phyloP scores from a whole-genome alignment of 2,888 invertebrate genomes.

The Nomada flava region DNA sequence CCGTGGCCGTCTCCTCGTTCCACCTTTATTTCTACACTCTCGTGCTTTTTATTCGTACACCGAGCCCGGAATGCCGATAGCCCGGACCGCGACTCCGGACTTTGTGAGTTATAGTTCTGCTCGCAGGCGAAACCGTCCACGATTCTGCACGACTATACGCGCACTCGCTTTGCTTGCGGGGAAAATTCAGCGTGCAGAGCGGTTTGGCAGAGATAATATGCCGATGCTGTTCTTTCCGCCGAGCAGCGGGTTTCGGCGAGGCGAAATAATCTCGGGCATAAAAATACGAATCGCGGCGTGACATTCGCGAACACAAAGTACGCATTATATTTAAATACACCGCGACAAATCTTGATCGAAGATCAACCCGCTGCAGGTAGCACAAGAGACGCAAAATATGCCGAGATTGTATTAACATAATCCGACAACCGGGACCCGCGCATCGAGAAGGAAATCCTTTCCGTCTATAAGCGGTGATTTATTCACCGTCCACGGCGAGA shows the following conservation, averaged over 20 bases:
- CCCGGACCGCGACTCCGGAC: constrained; percentile 51
- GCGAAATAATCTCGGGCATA: not conserved
- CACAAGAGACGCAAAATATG: not conserved
- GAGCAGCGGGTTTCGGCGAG: not conserved
- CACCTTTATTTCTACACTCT: constrained; percentile 44
- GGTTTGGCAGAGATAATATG: not conserved
- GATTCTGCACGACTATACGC: constrained; percentile 20
- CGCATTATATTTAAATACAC: no score
- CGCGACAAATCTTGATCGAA: no score
- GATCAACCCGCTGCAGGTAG: no score
- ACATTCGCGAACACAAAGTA: not conserved
- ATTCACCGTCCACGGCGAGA: constrained; percentile 4
- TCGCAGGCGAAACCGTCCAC: constrained; percentile 38
- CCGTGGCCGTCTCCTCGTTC: constrained; percentile 48
- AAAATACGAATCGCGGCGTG: not conserved
- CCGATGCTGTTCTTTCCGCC: not conserved
- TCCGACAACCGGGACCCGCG: constrained; percentile 1
- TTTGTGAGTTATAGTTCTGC: constrained; percentile 71
- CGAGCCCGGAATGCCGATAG: constrained; percentile 70
- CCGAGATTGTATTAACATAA: constrained; percentile 24
- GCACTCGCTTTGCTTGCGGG: constrained; percentile 11
- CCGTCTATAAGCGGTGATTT: not conserved
- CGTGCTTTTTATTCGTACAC: constrained; percentile 59
- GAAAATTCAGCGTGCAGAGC: constrained; percentile 25
- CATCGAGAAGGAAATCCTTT: not conserved